phyloP scores from a whole-genome alignment of 2,888 invertebrate genomes.

The Macrophya annulata region DNA sequence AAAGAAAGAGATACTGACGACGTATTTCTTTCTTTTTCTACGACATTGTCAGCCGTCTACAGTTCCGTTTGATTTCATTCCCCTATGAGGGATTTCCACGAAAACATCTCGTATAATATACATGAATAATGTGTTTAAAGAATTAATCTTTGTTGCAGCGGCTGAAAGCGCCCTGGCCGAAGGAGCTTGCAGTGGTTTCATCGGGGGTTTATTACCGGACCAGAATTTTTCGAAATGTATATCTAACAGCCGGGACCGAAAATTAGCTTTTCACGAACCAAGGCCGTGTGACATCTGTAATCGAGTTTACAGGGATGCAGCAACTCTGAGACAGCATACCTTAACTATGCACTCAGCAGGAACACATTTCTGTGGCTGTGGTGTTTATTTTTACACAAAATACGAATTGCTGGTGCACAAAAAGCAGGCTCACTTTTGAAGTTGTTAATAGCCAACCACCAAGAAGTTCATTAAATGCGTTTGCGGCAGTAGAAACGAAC shows the following conservation, averaged over 20 bases:
- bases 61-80: neutral
- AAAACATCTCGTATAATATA: neutral
- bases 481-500: neutral
- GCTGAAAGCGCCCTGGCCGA: conserved; percentile 39
- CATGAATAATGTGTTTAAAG: neutral
- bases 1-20: neutral
- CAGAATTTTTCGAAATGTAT: conserved; percentile 16
- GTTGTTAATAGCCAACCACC: neutral
- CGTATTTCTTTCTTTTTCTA: neutral
- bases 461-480: neutral
- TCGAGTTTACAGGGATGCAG: conserved; percentile 51
- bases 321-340: conserved; percentile 49
- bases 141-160: conserved; percentile 36
- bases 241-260: conserved; percentile 4
- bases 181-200: conserved; percentile 33
- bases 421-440: conserved; percentile 48
- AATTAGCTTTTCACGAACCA: conserved; percentile 50
- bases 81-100: neutral
- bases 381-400: conserved; percentile 50
- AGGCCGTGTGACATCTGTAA: conserved; percentile 51
- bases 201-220: conserved; percentile 27
- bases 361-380: conserved; percentile 46
- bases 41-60: neutral
- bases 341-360: conserved; percentile 48
- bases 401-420: conserved; percentile 47